Base-by-base conservation (phyloP, 2,113 vertebrate genomes). In the Collichthys lucidus region DNA sequence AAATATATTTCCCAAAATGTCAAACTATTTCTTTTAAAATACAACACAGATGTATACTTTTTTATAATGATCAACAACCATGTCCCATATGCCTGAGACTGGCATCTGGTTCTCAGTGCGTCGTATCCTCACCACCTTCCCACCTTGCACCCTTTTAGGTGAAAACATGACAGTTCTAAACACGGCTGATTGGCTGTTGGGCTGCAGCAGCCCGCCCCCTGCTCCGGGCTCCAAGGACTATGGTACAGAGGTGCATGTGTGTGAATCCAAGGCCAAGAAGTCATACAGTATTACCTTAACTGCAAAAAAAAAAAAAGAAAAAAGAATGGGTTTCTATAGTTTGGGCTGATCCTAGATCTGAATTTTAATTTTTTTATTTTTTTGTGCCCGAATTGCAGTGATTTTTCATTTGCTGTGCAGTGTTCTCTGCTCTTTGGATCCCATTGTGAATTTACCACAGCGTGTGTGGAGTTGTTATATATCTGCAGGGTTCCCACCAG, bases 131-230 rank as follows among this genome's bases (percentile, higher is more conserved):
- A 86, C 71, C 74, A 69, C 78, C 83, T 86, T 88, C 82, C 90
- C 79, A 79, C 90, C 94, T 87, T 94, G 82, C 93, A 91, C 94
- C 91, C 84, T 95, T 96, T 95, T 94, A 99, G 98, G 97, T 95
- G 98, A 99, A 96, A 99, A 95, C 96, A 99, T 99, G 97, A 98
- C 97, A 89, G 96, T 99, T 95, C 96, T 99, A 97, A 99, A 98
- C 87, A 99, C 98, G 92, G 98, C 98, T 95, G 98, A 99, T 96
- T 99, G 98, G 98, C 94, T 99, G 95, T 96, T 99, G 95, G 97
- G 97, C 94, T 99, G 98, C 95, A 98, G 95, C 92, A 96, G 97
- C 90, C 96, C 98, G 74, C 96, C 97, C 91, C 97, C 97, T 74
- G 95, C 96, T 92, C 95, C 96, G 94, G 97, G 97, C 97, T 98